These are phyloP conservation scores for Vidua chalybeata DNA, from an alignment of 2,113 vertebrate species.

Conservation along the genomic window DNA sequence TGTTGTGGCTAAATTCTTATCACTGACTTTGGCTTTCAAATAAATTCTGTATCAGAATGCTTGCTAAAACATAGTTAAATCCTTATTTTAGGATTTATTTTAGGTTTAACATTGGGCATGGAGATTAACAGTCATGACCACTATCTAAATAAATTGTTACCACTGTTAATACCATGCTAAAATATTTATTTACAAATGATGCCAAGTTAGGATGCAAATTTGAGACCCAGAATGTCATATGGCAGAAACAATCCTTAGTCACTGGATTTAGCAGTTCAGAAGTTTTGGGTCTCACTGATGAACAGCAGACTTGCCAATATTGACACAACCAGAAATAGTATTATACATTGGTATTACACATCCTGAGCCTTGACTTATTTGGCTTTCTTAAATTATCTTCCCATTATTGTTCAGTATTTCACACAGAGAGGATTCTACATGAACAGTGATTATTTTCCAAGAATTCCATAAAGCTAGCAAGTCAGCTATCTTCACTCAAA, in stretches of 20 bases:
- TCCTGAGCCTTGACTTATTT: background rate
- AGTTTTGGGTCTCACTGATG: background rate
- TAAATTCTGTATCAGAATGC: background rate
- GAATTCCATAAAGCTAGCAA: background rate
- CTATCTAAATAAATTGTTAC: background rate
- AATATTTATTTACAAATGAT: background rate
- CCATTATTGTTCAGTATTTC: background rate
- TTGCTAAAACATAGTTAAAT: background rate
- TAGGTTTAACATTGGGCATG: background rate
- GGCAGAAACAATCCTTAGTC: background rate
- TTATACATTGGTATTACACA: background rate
- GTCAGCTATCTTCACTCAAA: background rate
- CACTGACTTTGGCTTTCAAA: background rate
- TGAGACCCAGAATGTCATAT: background rate
- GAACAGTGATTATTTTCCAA: background rate
- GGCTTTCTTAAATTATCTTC: background rate
- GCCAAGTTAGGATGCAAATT: background rate
- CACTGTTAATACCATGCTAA: background rate
- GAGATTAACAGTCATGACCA: background rate
- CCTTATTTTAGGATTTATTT: background rate
- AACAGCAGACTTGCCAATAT: background rate
- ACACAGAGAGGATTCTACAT: background rate
- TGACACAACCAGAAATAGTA: background rate
- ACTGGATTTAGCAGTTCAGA: background rate
- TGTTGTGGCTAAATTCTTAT: background rate